Evolutionary conservation across 2,797 vertebrate genomes (phyloP).

Genomic region (Eulemur albifrons): DNA sequence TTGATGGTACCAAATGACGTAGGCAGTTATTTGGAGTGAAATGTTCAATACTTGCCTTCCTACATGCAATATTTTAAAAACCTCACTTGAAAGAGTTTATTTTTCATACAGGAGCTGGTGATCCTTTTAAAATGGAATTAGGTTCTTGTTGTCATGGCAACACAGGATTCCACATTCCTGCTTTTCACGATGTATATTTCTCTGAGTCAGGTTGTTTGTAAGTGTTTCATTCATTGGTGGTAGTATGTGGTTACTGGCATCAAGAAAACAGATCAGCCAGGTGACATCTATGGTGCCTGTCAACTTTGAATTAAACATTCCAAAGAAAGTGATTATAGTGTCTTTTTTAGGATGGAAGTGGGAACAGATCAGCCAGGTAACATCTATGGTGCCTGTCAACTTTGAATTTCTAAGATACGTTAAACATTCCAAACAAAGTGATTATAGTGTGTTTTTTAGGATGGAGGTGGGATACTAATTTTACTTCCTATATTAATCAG

Average conservation of each 20-base stretch:
- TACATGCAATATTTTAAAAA: slow-evolving; percentile 33
- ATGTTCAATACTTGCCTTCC: neutral
- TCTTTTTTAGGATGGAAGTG: neutral
- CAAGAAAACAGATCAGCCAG: neutral
- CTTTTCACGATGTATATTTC: slow-evolving; percentile 62
- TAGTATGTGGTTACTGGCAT: neutral
- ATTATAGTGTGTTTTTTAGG: neutral
- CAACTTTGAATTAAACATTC: neutral
- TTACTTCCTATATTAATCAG: neutral
- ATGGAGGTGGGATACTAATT: neutral
- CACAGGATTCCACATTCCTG: slow-evolving; percentile 50
- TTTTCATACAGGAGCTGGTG: slow-evolving; percentile 56
- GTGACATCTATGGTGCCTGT: neutral
- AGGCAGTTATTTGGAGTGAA: neutral
- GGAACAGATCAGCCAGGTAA: neutral
- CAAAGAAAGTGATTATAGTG: neutral
- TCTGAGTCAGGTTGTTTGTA: slow-evolving; percentile 52
- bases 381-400: neutral
- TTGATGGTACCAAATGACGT: neutral
- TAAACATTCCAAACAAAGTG: neutral
- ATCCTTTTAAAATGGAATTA: slow-evolving; percentile 75
- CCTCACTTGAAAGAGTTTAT: slow-evolving; percentile 62
- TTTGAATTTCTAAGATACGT: neutral
- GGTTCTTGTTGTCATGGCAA: slow-evolving; percentile 74
- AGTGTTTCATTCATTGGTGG: slow-evolving; percentile 55